Conservation (phyloP, 2,888 invertebrate genomes). For the Amiota mariae region DNA sequence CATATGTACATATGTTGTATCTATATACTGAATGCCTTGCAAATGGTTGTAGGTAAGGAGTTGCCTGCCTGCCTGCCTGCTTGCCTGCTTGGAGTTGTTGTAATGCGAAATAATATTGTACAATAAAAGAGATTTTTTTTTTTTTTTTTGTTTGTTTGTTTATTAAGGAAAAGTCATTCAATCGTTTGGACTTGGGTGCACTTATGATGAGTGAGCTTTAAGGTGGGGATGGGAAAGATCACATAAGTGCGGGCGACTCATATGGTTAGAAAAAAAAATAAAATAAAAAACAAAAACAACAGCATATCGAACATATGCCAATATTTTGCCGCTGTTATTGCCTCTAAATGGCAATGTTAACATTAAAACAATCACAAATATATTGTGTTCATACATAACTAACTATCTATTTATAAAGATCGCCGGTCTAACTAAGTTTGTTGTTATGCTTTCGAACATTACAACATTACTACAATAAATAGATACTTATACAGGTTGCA, state of each 20-base stretch:
- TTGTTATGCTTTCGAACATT: too few relatives aligned
- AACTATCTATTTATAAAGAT: background rate
- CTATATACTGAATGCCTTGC: too few relatives aligned
- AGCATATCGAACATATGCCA: conserved; percentile 50
- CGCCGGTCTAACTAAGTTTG: too few relatives aligned
- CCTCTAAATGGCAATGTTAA: conserved; percentile 68
- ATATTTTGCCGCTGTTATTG: conserved; percentile 63
- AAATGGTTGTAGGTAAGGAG: too few relatives aligned
- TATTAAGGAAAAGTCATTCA: conserved; percentile 26
- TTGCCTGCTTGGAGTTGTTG: conserved; percentile 3
- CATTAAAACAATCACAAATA: conserved; percentile 66
- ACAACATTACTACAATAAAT: conserved; percentile 7
- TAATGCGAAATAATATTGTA: conserved; percentile 61
- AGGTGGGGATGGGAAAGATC: too few relatives aligned
- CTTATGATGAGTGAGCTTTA: too few relatives aligned
- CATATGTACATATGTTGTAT: too few relatives aligned
- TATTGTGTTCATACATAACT: conserved; percentile 18
- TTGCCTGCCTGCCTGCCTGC: background rate
- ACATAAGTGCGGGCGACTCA: background rate
- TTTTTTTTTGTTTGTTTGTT: background rate
- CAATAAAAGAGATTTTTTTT: conserved; percentile 56
- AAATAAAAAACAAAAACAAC: too few relatives aligned
- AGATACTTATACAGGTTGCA: conserved; percentile 41
- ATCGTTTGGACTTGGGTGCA: background rate
- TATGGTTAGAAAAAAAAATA: background rate